phyloP scores from a whole-genome alignment of 2,797 vertebrate species.

The Calcarius lapponicus region DNA sequence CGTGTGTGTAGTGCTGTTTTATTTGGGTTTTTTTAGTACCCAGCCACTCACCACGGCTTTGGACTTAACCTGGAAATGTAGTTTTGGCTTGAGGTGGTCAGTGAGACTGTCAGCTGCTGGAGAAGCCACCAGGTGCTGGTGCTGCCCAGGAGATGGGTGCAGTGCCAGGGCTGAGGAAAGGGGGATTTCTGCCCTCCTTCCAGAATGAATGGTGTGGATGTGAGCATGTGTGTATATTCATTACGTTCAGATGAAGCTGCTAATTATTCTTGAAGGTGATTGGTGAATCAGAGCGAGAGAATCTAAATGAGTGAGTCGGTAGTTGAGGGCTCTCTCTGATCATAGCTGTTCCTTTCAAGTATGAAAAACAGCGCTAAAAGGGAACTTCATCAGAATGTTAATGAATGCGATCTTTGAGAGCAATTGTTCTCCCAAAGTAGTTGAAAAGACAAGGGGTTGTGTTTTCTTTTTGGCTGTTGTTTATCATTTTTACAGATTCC shows the following conservation, averaged over 20 bases:
- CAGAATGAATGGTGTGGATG: constrained; percentile 15
- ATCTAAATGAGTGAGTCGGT: constrained; percentile 65
- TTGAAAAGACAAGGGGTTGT: constrained; percentile 54
- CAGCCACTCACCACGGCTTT: background rate
- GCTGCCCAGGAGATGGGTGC: background rate
- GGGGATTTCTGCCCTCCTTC: constrained; percentile 17
- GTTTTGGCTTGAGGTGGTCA: background rate
- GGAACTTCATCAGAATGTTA: constrained; percentile 70
- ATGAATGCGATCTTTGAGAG: constrained; percentile 69
- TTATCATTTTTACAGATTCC: constrained; percentile 46
- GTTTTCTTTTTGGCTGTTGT: constrained; percentile 57
- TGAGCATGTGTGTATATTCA: constrained; percentile 54
- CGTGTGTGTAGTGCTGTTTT: background rate
- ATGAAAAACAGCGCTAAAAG: constrained; percentile 69
- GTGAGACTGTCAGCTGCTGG: fast-evolving
- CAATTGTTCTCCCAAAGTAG: constrained; percentile 69
- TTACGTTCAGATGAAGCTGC: constrained; percentile 62
- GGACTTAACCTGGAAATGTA: background rate
- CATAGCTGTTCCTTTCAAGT: constrained; percentile 70
- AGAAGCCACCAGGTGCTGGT: background rate
- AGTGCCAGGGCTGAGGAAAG: background rate
- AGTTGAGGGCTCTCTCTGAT: constrained; percentile 70
- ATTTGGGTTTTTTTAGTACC: background rate
- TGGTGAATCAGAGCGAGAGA: constrained; percentile 71
- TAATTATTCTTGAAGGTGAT: constrained; percentile 73